Evolutionary conservation across 2,113 vertebrate species (phyloP), one percentile per base, ranked within the genome.

Genomic region (Gadus chalcogrammus): DNA sequence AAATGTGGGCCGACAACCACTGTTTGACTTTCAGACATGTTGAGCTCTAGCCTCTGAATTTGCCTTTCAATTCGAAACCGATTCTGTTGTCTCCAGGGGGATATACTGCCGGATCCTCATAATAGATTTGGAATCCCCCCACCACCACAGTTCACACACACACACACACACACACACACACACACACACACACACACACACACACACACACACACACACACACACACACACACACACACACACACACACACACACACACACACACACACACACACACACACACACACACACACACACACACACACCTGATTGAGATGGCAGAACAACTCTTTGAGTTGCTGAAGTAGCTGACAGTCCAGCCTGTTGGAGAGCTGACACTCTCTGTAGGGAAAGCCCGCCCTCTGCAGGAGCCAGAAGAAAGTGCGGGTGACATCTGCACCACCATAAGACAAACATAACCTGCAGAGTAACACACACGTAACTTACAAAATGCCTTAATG

Each of bases 391-490:
- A 99, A 98, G 0, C 96, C 96, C 0, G 95, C 96, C 79, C 95
- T 90, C 82, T 99, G 97, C 92, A 99, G 96, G 70, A 99, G 93
- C 96, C 96, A 98, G 65, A 95, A 97, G 85, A 98, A 96, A 74
- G 95, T 96, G 0, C 97, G 90, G 0, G 96, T 98, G 72, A 99
- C 95, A 15, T 99, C 97, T 65, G 95, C 93, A 9, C 97, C 97
- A 1, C 96, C 97, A 3, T 98, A 99, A 0, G 95, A 94, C 80
- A 99, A 91, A 87, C 94, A 96, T 72, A 99, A 80, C 80, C 97
- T 99, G 80, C 27, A 74, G 52, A 63, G 15, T 18, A 18, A 15
- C n/a, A 73, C 56, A 65, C 20, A 38, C 6, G 55, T 48, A 48
- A 48, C 42, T 20, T 16, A 12, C 16, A 48, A 28, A 63, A 17